Conservation (phyloP, 2,888 invertebrate genomes). For the Acanthosepion lycidas region DNA sequence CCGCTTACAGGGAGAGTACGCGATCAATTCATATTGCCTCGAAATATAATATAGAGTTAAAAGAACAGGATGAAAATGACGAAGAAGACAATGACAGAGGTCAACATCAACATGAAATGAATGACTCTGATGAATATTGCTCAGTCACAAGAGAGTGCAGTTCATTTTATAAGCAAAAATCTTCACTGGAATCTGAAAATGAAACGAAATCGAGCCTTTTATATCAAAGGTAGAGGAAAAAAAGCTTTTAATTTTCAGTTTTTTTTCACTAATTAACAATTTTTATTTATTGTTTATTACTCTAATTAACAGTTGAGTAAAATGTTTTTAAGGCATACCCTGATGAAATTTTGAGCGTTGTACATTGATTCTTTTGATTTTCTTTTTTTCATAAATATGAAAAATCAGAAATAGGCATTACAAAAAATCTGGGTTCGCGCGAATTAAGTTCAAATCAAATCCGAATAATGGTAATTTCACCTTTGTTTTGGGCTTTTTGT, state of each 20-base stretch:
- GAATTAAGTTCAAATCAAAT: too few relatives aligned
- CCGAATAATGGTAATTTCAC: too few relatives aligned
- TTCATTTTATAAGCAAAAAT: constrained; percentile 57
- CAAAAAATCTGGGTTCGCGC: too few relatives aligned
- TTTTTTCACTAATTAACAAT: too few relatives aligned
- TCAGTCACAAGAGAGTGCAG: background rate
- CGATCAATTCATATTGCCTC: background rate
- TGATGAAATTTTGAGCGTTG: background rate
- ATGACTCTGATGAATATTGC: background rate
- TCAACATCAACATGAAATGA: background rate
- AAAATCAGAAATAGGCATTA: too few relatives aligned
- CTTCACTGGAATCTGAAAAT: constrained; percentile 49
- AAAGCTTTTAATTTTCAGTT: background rate
- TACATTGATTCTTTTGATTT: too few relatives aligned
- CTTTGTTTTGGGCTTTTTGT: too few relatives aligned
- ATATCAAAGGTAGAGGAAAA: background rate
- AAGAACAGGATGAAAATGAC: background rate
- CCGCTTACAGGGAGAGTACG: background rate
- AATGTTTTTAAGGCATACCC: background rate
- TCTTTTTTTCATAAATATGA: too few relatives aligned
- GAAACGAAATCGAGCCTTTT: background rate
- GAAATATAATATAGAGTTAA: background rate
- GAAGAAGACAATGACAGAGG: background rate
- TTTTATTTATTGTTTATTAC: background rate
- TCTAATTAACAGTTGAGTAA: too few relatives aligned